Conservation (phyloP, 1,140 invertebrate species). For the Acromyrmex charruanus region DNA sequence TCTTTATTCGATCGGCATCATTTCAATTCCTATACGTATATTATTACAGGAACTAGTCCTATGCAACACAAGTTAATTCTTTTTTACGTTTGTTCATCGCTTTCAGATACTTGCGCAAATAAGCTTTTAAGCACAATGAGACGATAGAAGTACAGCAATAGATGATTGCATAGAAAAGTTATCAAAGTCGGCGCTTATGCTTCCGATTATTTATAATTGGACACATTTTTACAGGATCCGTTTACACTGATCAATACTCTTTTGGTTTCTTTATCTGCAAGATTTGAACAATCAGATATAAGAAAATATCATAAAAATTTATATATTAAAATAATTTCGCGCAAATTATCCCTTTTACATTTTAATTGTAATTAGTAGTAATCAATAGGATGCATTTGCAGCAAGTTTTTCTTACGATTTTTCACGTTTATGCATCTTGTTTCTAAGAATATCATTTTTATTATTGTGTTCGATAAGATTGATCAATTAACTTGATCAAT, state of each 20-base stretch:
- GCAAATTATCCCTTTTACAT: background rate
- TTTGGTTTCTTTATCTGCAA: background rate
- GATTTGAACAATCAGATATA: background rate
- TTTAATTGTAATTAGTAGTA: background rate
- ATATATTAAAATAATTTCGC: background rate
- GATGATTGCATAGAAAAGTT: background rate
- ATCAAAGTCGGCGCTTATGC: background rate
- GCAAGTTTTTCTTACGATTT: constrained; percentile 10
- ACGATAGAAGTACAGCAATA: background rate
- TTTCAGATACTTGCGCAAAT: constrained; percentile 19
- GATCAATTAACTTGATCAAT: constrained; percentile 45
- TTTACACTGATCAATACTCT: background rate
- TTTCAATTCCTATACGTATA: constrained; percentile 12
- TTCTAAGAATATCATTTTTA: background rate
- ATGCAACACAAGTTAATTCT: background rate
- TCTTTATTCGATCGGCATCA: constrained; percentile 24
- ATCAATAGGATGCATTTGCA: background rate
- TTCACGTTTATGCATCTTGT: constrained; percentile 15
- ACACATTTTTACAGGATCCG: background rate
- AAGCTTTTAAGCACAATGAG: background rate
- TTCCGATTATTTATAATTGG: constrained; percentile 5
- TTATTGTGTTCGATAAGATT: background rate
- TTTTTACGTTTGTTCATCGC: background rate
- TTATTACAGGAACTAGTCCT: background rate
- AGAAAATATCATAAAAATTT: background rate